Percentiles rank a stretch among this genome's conserved stretches.
These are phyloP conservation scores for Mizuhopecten yessoensis DNA, from an alignment of 1,140 invertebrate species.

Conservation along the genomic window DNA sequence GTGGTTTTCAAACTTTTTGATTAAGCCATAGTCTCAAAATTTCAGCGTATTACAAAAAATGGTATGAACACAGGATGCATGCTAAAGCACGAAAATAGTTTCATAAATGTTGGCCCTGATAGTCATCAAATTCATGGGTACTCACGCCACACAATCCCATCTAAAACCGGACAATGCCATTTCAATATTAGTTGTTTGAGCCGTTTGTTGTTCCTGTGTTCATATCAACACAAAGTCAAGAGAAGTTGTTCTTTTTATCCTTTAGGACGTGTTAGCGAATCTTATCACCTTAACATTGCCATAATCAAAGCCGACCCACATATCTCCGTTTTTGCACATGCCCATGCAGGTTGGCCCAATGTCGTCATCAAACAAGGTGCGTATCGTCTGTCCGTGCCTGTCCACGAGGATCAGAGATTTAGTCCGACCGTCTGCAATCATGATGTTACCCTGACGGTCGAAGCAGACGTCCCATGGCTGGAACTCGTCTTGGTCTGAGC, in stretches of 20 bases:
- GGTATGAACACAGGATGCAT: too few species aligned
- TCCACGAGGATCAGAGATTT: background rate
- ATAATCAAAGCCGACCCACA: conserved; percentile 6
- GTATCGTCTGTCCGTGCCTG: conserved; percentile 4
- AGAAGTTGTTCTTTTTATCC: too few species aligned
- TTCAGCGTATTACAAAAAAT: too few species aligned
- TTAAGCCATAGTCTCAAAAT: too few species aligned
- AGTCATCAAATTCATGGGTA: too few species aligned
- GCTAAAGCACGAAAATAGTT: too few species aligned
- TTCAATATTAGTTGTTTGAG: too few species aligned
- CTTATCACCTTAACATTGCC: conserved; percentile 15
- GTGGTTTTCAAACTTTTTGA: too few species aligned
- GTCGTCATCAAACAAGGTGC: background rate
- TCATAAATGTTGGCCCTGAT: too few species aligned
- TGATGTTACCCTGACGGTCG: background rate
- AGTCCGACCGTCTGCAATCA: background rate
- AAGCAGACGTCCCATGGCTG: background rate
- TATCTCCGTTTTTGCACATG: conserved; percentile 15
- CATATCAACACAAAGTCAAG: too few species aligned
- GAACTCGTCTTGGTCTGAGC: background rate
- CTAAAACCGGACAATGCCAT: background rate
- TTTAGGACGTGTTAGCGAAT: background rate
- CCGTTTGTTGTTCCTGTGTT: too few species aligned
- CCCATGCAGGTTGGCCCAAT: background rate
- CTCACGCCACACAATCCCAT: too few species aligned